Conservation (phyloP, 2,797 vertebrate genomes). For the Halcyon chelicuti region DNA sequence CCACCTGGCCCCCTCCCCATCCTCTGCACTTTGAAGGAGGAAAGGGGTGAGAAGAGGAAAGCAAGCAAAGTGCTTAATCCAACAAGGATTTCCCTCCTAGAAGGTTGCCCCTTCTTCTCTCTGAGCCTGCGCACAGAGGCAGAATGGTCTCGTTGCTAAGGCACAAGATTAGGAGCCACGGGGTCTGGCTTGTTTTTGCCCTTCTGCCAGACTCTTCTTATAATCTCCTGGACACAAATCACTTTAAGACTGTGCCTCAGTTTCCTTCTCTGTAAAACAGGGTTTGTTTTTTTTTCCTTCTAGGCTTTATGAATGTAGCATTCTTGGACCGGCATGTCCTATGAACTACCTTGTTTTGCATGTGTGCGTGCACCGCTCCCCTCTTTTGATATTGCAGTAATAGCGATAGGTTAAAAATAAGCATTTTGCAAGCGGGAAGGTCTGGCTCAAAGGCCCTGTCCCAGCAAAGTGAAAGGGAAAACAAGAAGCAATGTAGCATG, state of each 20-base stretch:
- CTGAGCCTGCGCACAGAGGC: neutral
- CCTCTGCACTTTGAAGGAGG: neutral
- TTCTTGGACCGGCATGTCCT: neutral
- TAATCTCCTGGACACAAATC: neutral
- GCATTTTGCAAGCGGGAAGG: neutral
- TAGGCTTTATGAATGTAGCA: neutral
- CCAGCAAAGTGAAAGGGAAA: neutral
- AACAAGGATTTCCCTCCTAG: neutral
- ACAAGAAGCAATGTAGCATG: neutral
- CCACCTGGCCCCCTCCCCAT: neutral
- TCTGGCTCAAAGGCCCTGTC: neutral
- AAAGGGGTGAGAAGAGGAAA: neutral
- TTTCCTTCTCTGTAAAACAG: neutral
- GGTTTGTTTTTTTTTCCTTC: neutral
- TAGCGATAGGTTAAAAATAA: neutral
- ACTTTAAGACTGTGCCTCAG: neutral
- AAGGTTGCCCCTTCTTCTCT: neutral
- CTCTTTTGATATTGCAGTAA: neutral
- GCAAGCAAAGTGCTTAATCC: neutral
- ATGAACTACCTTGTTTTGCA: neutral
- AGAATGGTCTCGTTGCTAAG: conserved; percentile 20
- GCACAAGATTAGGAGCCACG: neutral
- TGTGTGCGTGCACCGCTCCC: neutral
- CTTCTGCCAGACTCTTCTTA: neutral
- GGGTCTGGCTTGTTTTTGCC: neutral